phyloP scores from a whole-genome alignment of 1,140 invertebrate genomes.

The Cataglyphis hispanica region DNA sequence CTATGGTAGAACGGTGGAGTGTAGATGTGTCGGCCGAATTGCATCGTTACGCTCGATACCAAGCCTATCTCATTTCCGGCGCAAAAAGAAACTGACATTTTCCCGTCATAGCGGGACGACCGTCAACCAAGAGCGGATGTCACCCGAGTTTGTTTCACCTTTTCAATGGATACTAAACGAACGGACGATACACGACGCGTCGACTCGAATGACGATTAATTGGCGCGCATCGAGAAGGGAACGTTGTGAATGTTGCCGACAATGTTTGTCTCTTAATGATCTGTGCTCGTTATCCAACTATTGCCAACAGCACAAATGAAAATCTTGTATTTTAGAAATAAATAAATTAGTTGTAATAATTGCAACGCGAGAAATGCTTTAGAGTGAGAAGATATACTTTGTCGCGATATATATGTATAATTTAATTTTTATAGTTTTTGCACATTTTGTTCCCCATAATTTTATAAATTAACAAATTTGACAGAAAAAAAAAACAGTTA shows the following conservation, averaged over 20 bases:
- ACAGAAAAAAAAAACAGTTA: no score
- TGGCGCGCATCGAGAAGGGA: not conserved
- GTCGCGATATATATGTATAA: not conserved
- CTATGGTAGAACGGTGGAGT: slow-evolving; percentile 49
- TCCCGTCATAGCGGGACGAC: slow-evolving; percentile 40
- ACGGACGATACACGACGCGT: slow-evolving; percentile 5
- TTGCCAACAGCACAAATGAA: not conserved
- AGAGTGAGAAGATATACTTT: not conserved
- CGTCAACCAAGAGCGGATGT: slow-evolving; percentile 19
- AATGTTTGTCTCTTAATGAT: not conserved
- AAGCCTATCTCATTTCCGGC: slow-evolving; percentile 69
- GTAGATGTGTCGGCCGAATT: slow-evolving; percentile 52
- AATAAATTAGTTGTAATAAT: not conserved
- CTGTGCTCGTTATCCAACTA: slow-evolving; percentile 11
- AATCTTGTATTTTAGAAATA: not conserved
- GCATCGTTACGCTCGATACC: slow-evolving; percentile 64
- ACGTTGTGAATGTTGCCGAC: not conserved
- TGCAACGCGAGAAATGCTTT: not conserved
- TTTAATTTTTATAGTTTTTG: not conserved
- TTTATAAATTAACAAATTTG: not conserved
- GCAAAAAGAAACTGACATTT: slow-evolving; percentile 65
- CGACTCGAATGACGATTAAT: slow-evolving; percentile 40
- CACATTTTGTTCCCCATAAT: not conserved
- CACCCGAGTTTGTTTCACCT: slow-evolving; percentile 29
- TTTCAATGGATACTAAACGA: slow-evolving; percentile 40